Base-by-base conservation (phyloP, 1,140 invertebrate species). In the Elymnias hypermnestra region DNA sequence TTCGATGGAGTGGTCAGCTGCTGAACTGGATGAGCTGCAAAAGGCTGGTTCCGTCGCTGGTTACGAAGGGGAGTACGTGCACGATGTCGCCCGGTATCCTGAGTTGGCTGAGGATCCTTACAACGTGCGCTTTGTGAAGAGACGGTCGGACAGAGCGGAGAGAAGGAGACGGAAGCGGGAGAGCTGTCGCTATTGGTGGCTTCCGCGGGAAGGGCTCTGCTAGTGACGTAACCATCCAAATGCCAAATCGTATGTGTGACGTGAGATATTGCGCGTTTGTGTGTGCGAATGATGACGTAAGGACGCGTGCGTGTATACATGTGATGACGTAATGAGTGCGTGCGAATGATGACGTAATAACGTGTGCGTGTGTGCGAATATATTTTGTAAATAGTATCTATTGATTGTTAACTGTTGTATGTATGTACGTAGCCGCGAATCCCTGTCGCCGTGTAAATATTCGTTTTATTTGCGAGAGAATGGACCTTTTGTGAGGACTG, bases 81-180 rank as follows among this genome's bases (percentile, higher is more conserved):
- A 97, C 75, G 94, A 97, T 67, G 92, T 96, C 9, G 91, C 93
- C 57, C 86, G 92, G 9, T 98, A 96, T 87, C 96, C 97, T 0
- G 94, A 98, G 72, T 88, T 98, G 7, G 94, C 96, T 7, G 97
- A 98, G 84, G 97, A 98, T 87, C 96, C 96, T 1, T 97, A 95
- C 83, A 98, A 98, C 87, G 92, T 99, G 39, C 91, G 92, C 57
- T 96, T 97, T 70, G 89, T 93, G 6, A 96, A 95, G 83, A 94
- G 94, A 72, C 89, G 91, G 51, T 77, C 87, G 1, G 90, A 90
- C 44, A 87, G 89, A 50, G 87, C 89, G 15, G 91, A 90, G 66
- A 89, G 90, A 46, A 88, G 90, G 51, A 79, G 91, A 46, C 90
- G 90, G 70, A 91, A 91, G 88, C 82, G 88, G 54, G 64, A 67